Evolutionary conservation across 2,888 invertebrate species (phyloP).

Genomic region (Hirtodrosophila trivittata): DNA sequence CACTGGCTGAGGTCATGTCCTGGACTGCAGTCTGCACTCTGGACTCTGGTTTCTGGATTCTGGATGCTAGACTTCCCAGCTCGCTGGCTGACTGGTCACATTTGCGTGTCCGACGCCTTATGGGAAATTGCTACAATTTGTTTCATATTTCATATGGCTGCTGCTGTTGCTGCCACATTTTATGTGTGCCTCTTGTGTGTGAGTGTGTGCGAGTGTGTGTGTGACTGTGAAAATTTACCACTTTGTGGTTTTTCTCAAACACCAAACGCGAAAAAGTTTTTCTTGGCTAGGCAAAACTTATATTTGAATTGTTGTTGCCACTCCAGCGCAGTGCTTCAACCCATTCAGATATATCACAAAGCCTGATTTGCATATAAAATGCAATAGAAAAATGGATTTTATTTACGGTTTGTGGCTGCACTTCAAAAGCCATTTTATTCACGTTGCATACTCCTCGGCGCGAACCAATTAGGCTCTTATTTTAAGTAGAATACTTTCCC

Average conservation of each 20-base stretch:
- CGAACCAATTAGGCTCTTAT: conserved; percentile 17
- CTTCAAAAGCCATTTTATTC: conserved; percentile 6
- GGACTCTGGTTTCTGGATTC: conserved; percentile 9
- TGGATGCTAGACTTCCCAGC: not conserved
- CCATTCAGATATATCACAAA: conserved; percentile 42
- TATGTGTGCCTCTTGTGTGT: conserved; percentile 5
- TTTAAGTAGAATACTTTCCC: not conserved
- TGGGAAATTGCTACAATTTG: conserved; percentile 75
- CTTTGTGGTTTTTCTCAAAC: conserved; percentile 32
- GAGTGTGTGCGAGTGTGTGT: conserved; percentile 4
- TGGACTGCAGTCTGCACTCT: conserved; percentile 12
- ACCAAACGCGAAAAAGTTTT: conserved; percentile 23
- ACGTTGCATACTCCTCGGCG: conserved; percentile 34
- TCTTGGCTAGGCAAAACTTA: conserved; percentile 38
- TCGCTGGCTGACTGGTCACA: conserved; percentile 54
- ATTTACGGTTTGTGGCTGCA: conserved; percentile 35
- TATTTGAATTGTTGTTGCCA: conserved; percentile 70
- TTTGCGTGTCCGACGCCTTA: conserved; percentile 65
- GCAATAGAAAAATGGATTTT: conserved; percentile 49
- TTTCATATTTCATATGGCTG: conserved; percentile 73
- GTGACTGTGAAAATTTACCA: conserved; percentile 36
- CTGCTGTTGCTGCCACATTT: conserved; percentile 16
- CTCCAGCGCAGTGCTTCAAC: conserved; percentile 19
- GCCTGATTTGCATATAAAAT: conserved; percentile 73
- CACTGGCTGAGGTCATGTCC: conserved; percentile 29